Percentiles rank a stretch among this genome's conserved stretches.
These are phyloP conservation scores for Drosophila aff. DNA, from an alignment of 1,140 invertebrate genomes.

Conservation along the genomic window DNA sequence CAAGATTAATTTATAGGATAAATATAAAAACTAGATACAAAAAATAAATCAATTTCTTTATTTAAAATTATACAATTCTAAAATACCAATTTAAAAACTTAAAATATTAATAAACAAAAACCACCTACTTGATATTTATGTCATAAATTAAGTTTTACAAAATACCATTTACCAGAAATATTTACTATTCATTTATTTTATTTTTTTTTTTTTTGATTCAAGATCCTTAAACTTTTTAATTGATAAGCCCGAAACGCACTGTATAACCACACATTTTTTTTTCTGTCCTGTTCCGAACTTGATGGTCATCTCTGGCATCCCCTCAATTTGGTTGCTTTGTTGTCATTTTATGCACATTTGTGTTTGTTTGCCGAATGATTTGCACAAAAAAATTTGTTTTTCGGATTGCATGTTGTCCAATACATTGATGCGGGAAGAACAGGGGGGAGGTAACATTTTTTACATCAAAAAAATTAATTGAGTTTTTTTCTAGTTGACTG, in stretches of 20 bases:
- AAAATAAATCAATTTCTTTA: no score
- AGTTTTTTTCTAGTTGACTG: conserved; percentile 84
- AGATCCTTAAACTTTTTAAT: no score
- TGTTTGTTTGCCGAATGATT: conserved; percentile 82
- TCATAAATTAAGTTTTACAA: no score
- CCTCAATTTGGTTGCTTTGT: conserved; percentile 79
- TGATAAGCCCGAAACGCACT: conserved; percentile 5
- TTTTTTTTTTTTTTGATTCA: no score
- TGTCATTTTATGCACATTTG: conserved; percentile 82
- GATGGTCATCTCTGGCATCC: conserved; percentile 58
- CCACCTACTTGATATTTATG: no score
- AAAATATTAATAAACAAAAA: no score
- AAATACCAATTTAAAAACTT: no score
- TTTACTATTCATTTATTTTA: no score
- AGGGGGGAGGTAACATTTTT: conserved; percentile 30
- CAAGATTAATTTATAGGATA: no score
- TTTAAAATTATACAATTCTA: no score
- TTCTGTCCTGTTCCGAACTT: conserved; percentile 18
- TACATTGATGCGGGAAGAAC: conserved; percentile 24
- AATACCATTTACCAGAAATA: no score
- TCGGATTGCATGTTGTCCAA: conserved; percentile 54
- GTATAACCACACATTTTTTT: conserved; percentile 22
- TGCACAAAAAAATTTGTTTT: conserved; percentile 76
- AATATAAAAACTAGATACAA: no score
- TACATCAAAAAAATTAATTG: conserved; percentile 75